Conservation (phyloP, 2,888 invertebrate species). For the Drosophila emarginata region DNA sequence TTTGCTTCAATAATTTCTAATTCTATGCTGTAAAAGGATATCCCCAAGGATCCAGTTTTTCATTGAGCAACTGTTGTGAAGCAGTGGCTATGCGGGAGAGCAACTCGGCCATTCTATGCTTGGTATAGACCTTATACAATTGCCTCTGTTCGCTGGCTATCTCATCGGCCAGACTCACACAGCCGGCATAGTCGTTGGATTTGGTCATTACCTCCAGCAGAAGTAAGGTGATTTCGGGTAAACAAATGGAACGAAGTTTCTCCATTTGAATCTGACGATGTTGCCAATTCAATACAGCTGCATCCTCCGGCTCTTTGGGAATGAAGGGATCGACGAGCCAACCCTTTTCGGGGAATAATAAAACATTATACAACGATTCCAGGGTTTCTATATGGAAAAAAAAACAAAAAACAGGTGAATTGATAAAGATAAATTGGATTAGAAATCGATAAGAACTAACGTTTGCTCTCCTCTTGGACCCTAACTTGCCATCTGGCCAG, state of each 20-base stretch:
- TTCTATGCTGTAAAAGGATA: conserved; percentile 83
- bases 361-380: conserved; percentile 91
- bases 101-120: conserved; percentile 89
- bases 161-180: conserved; percentile 90
- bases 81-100: conserved; percentile 91
- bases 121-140: conserved; percentile 91
- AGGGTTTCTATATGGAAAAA: conserved; percentile 86
- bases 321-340: conserved; percentile 91
- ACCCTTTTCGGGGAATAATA: conserved; percentile 94
- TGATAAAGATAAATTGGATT: fast-evolving
- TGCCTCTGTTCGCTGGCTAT: conserved; percentile 90
- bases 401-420: background rate
- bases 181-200: conserved; percentile 89
- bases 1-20: background rate
- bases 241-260: conserved; percentile 89
- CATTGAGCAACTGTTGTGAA: conserved; percentile 88
- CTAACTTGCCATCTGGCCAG: conserved; percentile 89
- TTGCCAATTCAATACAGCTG: conserved; percentile 84
- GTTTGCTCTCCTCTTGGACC: conserved; percentile 87
- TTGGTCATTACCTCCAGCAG: conserved; percentile 91
- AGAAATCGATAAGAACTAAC: conserved; percentile 77
- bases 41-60: conserved; percentile 92
- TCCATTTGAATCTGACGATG: conserved; percentile 86
- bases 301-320: conserved; percentile 83
- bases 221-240: conserved; percentile 92